These are phyloP conservation scores for Acrocephalus scirpaceus DNA, from an alignment of 2,797 vertebrate genomes.

Conservation along the genomic window DNA sequence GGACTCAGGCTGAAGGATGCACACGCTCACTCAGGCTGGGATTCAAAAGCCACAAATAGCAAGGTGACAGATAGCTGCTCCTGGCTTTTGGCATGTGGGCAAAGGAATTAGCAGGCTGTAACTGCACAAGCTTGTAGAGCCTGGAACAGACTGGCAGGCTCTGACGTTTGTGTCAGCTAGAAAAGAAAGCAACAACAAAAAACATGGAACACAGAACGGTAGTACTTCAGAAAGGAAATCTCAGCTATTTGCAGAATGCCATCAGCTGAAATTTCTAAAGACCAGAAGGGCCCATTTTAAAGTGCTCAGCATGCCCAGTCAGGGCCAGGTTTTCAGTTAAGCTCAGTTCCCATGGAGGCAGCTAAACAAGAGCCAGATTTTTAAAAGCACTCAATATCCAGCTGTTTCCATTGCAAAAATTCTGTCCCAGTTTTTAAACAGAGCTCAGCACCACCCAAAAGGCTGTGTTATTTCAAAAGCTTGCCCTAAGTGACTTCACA, in stretches of 20 bases:
- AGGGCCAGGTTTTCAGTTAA: slow-evolving; percentile 38
- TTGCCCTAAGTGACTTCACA: neutral
- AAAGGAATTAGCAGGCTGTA: slow-evolving; percentile 18
- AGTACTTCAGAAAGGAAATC: neutral
- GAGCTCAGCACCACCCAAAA: neutral
- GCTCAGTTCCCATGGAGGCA: slow-evolving; percentile 24
- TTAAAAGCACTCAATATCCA: slow-evolving; percentile 1
- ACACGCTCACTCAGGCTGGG: neutral
- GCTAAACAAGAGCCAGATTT: slow-evolving; percentile 37
- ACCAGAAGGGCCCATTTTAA: slow-evolving; percentile 22
- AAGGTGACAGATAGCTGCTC: neutral
- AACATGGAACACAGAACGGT: neutral
- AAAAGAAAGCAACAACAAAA: slow-evolving; percentile 13
- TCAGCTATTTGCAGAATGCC: neutral
- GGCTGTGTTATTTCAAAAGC: neutral
- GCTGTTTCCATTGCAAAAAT: slow-evolving; percentile 22
- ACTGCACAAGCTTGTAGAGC: neutral
- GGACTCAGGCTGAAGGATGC: neutral
- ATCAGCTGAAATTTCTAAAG: slow-evolving; percentile 8
- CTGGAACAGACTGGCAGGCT: neutral
- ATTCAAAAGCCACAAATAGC: neutral
- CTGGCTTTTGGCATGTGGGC: neutral
- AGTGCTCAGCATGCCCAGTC: neutral
- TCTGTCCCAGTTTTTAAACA: slow-evolving; percentile 10
- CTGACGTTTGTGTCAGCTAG: neutral